A percentile compares a stretch with the other conserved stretches of the same genome.
phyloP scores from a whole-genome alignment of 2,113 vertebrate species.

The Arvicanthis niloticus region DNA sequence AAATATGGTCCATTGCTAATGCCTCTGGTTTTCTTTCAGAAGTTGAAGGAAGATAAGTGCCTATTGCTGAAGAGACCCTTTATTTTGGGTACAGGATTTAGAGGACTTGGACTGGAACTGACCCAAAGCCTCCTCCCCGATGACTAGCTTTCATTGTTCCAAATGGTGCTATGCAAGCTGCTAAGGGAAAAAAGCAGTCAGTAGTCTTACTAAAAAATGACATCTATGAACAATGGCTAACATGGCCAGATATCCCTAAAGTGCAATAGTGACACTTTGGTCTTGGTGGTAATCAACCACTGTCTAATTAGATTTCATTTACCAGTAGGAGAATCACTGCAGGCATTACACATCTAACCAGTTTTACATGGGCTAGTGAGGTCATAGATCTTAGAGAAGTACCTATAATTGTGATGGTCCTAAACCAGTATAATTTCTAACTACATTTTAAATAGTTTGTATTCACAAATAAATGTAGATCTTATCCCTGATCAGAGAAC shows the following conservation, averaged over 20 bases:
- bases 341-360: background rate
- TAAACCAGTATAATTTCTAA: background rate
- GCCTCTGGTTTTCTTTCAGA: background rate
- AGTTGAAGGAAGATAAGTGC: background rate
- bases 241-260: background rate
- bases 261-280: background rate
- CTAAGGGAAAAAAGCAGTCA: background rate
- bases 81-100: background rate
- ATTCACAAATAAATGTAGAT: background rate
- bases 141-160: background rate
- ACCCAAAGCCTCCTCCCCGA: background rate
- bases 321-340: background rate
- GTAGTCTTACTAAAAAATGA: background rate
- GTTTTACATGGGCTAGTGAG: background rate
- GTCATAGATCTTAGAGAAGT: background rate
- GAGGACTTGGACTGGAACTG: background rate
- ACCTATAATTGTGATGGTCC: background rate
- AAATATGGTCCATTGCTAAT: background rate
- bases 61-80: background rate
- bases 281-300: background rate
- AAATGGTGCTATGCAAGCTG: background rate
- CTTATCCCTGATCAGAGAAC: background rate
- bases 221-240: background rate
- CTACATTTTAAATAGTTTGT: background rate
- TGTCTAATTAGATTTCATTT: background rate